A percentile compares a stretch with the other conserved stretches of the same genome.
These are phyloP conservation scores for Centropus unirufus DNA, from an alignment of 2,113 vertebrate species.

Conservation along the genomic window DNA sequence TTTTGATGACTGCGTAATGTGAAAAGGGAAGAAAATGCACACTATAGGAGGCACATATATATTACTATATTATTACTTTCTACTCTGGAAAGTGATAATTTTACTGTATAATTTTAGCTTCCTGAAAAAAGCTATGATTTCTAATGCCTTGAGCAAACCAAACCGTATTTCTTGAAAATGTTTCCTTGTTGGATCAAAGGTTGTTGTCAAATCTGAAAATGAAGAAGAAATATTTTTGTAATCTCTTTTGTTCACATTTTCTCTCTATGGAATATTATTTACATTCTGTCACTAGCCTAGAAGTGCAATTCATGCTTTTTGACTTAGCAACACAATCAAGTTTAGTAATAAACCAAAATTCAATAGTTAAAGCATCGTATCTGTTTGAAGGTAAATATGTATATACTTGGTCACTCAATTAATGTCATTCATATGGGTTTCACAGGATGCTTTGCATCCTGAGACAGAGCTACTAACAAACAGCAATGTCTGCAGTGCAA, in stretches of 20 bases:
- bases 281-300: background rate
- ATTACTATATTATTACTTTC: background rate
- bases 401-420: background rate
- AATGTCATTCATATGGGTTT: background rate
- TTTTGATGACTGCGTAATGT: background rate
- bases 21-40: background rate
- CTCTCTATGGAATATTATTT: background rate
- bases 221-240: background rate
- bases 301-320: background rate
- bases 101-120: background rate
- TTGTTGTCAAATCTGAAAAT: background rate
- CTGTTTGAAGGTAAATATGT: background rate
- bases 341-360: background rate
- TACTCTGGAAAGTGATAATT: background rate
- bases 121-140: background rate
- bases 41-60: rapidly evolving
- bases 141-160: background rate
- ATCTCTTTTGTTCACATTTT: background rate
- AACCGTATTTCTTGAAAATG: background rate
- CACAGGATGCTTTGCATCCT: background rate
- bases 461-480: background rate
- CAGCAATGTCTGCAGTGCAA: background rate
- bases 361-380: background rate
- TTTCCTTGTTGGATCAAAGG: background rate
- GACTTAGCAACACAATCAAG: background rate